phyloP scores from a whole-genome alignment of 2,113 vertebrate genomes.

The Eurystomus gularis region DNA sequence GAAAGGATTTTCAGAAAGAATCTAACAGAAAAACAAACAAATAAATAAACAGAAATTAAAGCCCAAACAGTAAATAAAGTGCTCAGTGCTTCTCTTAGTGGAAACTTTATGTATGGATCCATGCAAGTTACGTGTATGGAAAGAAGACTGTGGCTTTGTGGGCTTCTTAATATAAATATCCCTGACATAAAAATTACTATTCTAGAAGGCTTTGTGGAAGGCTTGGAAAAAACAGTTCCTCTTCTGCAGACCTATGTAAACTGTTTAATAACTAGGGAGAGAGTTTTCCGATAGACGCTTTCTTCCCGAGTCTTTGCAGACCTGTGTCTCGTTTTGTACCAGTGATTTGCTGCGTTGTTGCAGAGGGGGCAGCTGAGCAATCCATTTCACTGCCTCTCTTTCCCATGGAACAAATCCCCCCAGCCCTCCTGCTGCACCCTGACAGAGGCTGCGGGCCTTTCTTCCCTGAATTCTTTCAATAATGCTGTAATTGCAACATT shows the following conservation, averaged over 20 bases:
- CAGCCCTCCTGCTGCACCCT: constrained; percentile 37
- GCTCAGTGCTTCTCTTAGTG: not conserved
- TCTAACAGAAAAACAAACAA: not conserved
- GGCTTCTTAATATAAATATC: constrained; percentile 50
- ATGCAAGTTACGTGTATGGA: not conserved
- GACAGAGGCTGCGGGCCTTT: constrained; percentile 25
- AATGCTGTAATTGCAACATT: constrained; percentile 70
- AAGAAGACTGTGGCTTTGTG: constrained; percentile 46
- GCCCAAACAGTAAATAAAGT: not conserved
- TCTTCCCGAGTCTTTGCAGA: not conserved
- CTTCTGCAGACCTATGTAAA: not conserved
- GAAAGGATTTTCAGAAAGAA: not conserved
- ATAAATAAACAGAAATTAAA: not conserved
- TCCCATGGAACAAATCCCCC: constrained; percentile 43
- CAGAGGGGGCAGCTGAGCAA: constrained; percentile 44
- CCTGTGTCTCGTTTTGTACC: not conserved
- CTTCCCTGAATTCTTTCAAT: constrained; percentile 47
- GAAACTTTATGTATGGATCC: constrained; percentile 1
- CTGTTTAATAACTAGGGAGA: constrained; percentile 15
- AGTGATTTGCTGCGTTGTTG: not conserved
- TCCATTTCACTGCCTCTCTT: constrained; percentile 37
- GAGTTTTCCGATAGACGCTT: not conserved
- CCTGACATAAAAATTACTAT: constrained; percentile 56
- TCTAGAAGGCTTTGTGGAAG: constrained; percentile 31
- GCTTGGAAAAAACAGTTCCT: constrained; percentile 25